Conservation (phyloP, 1,140 invertebrate species). For the Trialeurodes vaporariorum region DNA sequence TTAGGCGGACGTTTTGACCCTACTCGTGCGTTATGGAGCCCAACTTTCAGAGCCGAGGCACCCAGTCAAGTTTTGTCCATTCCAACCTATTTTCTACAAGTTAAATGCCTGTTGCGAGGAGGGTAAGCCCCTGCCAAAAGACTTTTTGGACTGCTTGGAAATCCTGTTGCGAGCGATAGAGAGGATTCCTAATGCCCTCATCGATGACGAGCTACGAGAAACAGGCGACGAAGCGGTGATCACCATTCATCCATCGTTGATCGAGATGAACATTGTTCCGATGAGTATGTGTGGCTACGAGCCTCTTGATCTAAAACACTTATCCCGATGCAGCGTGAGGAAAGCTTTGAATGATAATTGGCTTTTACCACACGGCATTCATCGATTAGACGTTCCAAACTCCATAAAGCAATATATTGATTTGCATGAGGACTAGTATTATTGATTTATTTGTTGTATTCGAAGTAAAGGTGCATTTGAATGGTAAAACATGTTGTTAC, state of each 20-base stretch:
- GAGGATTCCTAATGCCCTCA: slow-evolving; percentile 31
- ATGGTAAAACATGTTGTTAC: too few relatives aligned
- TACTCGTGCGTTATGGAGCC: slow-evolving; percentile 57
- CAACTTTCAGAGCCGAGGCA: slow-evolving; percentile 37
- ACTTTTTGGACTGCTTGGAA: slow-evolving; percentile 42
- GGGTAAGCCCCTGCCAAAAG: slow-evolving; percentile 1
- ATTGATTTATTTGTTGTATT: too few relatives aligned
- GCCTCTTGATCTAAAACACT: slow-evolving; percentile 30
- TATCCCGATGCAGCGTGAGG: slow-evolving; percentile 49
- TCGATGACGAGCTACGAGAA: background rate
- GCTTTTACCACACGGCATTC: slow-evolving; percentile 57
- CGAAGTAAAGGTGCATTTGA: too few relatives aligned
- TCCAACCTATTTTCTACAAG: slow-evolving; percentile 21
- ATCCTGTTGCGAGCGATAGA: slow-evolving; percentile 49
- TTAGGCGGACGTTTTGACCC: slow-evolving; percentile 58
- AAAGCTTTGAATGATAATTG: slow-evolving; percentile 50
- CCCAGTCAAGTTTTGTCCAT: slow-evolving; percentile 17
- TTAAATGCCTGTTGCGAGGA: slow-evolving; percentile 12
- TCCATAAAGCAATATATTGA: slow-evolving; percentile 54
- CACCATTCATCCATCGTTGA: background rate
- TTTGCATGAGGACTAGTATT: slow-evolving; percentile 55
- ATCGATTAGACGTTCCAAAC: slow-evolving; percentile 47
- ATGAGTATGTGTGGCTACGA: slow-evolving; percentile 21
- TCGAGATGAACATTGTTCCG: slow-evolving; percentile 29
- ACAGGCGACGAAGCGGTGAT: background rate